Base-by-base conservation (phyloP, 1,140 invertebrate species). In the Oryctes rhinoceros region DNA sequence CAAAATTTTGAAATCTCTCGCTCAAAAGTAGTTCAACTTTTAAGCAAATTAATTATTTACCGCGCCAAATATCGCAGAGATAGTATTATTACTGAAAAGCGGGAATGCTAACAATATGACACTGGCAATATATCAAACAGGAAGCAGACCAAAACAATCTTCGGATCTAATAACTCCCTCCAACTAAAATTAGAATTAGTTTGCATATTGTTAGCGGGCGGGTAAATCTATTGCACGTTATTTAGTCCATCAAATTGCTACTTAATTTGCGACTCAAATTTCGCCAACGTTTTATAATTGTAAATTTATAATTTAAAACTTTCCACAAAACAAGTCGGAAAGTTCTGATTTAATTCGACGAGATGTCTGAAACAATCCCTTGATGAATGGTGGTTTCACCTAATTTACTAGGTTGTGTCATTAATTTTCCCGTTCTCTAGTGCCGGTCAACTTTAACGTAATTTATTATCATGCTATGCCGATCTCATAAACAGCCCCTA, bases 271-370 rank as follows among this genome's bases (percentile, higher is more conserved):
- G 65, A 71, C 15, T 20, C 20, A 71, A 71, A 20, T 71, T 35
- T 71, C 65, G 24, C 35, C 65, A 37, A 35, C 37, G 65, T 71
- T 71, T 44, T 10, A 71, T 71, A 71, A 71, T 35, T 71, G 65
- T 71, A 71, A 30, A 71, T 71, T 11, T 35, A 71, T 35, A 71
- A 71, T 71, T 71, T 35, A 15, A 37, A 37, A 71, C 24, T 71
- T 71, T 71, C 24, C 65, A 24, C 24, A 35, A 71, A 71, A 15
- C 20, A 30, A 5, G 65, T 30, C 20, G 10, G 35, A 71, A 71
- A 71, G 65, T 71, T 71, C 65, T 24, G 65, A 24, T 71, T 71
- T 71, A 71, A 71, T 71, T 71, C 65, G 65, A 37, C 65, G 65
- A 71, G 35, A 71, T 71, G 65, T 71, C 65, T 24, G 24, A 71